These are phyloP conservation scores for Phrynosoma platyrhinos DNA, from an alignment of 2,113 vertebrate genomes.

Conservation along the genomic window DNA sequence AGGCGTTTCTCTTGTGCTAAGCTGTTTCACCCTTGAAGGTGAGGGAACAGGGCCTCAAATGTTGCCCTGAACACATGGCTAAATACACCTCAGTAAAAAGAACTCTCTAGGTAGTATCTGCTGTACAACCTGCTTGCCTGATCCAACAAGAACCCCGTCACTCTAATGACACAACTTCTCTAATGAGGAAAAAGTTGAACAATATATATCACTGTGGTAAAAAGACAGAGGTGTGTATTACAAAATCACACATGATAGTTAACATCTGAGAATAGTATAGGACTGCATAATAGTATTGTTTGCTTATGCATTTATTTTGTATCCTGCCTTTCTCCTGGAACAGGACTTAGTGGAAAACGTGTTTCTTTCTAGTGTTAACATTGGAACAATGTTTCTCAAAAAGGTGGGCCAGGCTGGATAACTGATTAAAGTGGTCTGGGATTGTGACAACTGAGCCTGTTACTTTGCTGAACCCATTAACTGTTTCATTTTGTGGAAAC, in stretches of 20 bases:
- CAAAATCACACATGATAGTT: slow-evolving; percentile 29
- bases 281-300: slow-evolving; percentile 21
- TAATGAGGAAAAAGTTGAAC: slow-evolving; percentile 26
- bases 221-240: slow-evolving; percentile 15
- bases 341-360: too few relatives aligned
- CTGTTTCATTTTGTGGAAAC: slow-evolving; percentile 50
- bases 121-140: neutral
- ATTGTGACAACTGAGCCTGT: slow-evolving; percentile 63
- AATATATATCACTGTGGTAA: neutral
- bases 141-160: neutral
- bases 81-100: neutral
- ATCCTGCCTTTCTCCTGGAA: too few relatives aligned
- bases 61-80: neutral
- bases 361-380: neutral
- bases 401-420: slow-evolving; percentile 44
- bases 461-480: slow-evolving; percentile 60
- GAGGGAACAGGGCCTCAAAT: neutral
- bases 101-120: neutral
- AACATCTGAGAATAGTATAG: slow-evolving; percentile 14
- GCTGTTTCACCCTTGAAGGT: neutral
- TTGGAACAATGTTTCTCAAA: slow-evolving; percentile 55
- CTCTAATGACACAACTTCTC: slow-evolving; percentile 1
- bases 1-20: neutral
- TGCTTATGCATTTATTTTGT: too few relatives aligned
- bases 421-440: slow-evolving; percentile 34